A percentile compares a stretch with the other conserved stretches of the same genome.
Conservation (phyloP, 2,113 vertebrate genomes). For the Hassar affinis region DNA sequence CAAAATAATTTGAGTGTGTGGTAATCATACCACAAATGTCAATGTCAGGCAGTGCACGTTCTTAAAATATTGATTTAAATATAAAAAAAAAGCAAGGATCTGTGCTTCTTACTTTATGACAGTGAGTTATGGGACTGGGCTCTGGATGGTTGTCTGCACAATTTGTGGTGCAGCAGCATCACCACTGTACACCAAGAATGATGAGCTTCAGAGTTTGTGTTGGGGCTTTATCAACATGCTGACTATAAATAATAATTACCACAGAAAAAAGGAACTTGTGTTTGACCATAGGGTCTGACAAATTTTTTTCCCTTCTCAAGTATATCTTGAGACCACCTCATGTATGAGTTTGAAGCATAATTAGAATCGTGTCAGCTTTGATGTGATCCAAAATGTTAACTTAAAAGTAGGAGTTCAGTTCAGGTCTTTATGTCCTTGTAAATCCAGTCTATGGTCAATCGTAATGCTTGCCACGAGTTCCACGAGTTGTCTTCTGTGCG, state of each 20-base stretch:
- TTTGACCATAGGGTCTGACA: constrained; percentile 72
- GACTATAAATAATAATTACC: constrained; percentile 79
- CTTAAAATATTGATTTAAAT: constrained; percentile 64
- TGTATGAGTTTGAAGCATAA: constrained; percentile 43
- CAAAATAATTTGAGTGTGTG: constrained; percentile 59
- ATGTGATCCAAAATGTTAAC: constrained; percentile 28
- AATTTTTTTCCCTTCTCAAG: constrained; percentile 66
- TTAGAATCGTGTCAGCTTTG: constrained; percentile 61
- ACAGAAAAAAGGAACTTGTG: constrained; percentile 60
- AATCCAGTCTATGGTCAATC: constrained; percentile 63
- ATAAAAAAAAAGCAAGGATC: constrained; percentile 55
- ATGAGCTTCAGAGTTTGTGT: constrained; percentile 77
- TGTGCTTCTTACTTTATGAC: constrained; percentile 65
- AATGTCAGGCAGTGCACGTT: constrained; percentile 61
- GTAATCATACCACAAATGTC: constrained; percentile 58
- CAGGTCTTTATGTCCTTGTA: constrained; percentile 68
- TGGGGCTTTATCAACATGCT: constrained; percentile 77
- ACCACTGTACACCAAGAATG: constrained; percentile 71
- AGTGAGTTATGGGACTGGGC: constrained; percentile 77
- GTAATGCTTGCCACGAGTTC: constrained; percentile 57
- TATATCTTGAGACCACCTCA: constrained; percentile 43
- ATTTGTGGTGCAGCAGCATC: constrained; percentile 75
- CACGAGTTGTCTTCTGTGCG: constrained; percentile 54
- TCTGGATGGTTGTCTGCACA: constrained; percentile 77
- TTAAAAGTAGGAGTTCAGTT: constrained; percentile 54